These are phyloP conservation scores for Smutsia temminckii DNA, from an alignment of 2,797 vertebrate species.

Conservation along the genomic window DNA sequence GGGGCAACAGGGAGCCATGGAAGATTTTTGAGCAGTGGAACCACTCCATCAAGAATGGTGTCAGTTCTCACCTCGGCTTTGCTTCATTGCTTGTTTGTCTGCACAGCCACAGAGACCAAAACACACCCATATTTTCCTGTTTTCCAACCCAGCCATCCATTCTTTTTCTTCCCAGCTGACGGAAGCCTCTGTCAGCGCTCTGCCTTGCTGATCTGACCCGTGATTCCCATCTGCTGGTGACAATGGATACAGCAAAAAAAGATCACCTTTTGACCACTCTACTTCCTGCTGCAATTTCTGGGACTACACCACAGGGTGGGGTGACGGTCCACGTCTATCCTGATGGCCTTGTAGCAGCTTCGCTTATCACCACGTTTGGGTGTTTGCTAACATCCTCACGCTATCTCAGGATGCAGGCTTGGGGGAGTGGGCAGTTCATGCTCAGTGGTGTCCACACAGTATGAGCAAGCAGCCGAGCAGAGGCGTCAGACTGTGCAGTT, in stretches of 20 bases:
- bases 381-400: not conserved
- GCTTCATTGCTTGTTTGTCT: not conserved
- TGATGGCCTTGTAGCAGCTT: not conserved
- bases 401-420: not conserved
- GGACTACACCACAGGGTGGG: not conserved
- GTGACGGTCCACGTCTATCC: not conserved
- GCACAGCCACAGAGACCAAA: not conserved
- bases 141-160: not conserved
- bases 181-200: constrained; percentile 53
- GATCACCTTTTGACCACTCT: not conserved
- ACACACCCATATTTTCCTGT: constrained; percentile 36
- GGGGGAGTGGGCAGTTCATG: fast-evolving
- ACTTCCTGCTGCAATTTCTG: not conserved
- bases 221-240: constrained; percentile 62
- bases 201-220: constrained; percentile 61
- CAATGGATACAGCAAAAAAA: constrained; percentile 34
- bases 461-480: not conserved
- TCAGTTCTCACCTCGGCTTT: not conserved
- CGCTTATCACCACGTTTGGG: not conserved
- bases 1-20: not conserved
- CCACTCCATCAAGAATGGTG: not conserved
- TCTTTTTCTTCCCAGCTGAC: constrained; percentile 2
- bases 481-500: not conserved
- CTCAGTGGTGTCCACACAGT: not conserved
- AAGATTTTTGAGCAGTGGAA: not conserved